Evolutionary conservation across 53 echinoderm and acorn worm species (phyloP).

Genomic region (Temnopleurus reevesii): DNA sequence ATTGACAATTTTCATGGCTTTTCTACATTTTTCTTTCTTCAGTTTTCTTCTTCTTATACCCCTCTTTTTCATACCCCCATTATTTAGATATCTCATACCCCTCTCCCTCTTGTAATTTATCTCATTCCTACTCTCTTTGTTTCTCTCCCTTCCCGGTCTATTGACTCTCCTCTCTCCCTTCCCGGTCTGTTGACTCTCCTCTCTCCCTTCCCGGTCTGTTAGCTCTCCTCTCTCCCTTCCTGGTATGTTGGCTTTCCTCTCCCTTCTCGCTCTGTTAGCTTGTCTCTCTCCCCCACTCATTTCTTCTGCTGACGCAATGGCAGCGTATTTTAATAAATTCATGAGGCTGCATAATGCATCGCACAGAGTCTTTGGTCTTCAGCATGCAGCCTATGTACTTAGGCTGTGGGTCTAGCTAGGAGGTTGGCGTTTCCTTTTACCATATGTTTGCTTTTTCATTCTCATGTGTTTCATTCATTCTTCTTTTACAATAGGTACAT

Average conservation of each 20-base stretch:
- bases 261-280: neutral
- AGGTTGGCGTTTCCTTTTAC: slow-evolving; percentile 6
- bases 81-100: neutral
- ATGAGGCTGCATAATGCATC: slow-evolving; percentile 46
- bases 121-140: neutral
- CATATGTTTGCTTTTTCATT: slow-evolving; percentile 28
- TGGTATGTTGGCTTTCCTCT: neutral
- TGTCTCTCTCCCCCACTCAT: slow-evolving; percentile 1
- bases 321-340: slow-evolving; percentile 29
- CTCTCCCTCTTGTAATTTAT: neutral
- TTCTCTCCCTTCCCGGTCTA: neutral
- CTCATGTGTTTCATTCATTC: neutral
- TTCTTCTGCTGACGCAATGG: slow-evolving; percentile 1
- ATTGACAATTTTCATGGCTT: no score
- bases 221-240: neutral
- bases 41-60: neutral
- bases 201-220: neutral
- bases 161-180: no score
- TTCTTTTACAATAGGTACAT: slow-evolving; percentile 5
- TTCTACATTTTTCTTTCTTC: neutral
- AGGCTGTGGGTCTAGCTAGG: neutral
- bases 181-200: neutral
- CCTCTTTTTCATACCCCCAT: neutral
- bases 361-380: neutral
- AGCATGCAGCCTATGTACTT: neutral